Conservation (phyloP, 2,113 vertebrate species). For the Paedocypris sp. region DNA sequence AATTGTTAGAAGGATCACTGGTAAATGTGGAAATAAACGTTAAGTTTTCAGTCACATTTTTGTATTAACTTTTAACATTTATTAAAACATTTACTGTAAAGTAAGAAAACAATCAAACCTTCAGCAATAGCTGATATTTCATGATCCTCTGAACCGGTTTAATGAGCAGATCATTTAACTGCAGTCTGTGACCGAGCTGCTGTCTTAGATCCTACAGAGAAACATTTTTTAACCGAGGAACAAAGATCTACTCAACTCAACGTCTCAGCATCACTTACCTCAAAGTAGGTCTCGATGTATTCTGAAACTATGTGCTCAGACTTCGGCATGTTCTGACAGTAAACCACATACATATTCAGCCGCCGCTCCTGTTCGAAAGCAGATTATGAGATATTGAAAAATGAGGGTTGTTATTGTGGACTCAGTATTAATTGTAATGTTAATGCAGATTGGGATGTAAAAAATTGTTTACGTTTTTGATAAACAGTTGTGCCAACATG, state of each 20-base stretch:
- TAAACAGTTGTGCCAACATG: constrained; percentile 75
- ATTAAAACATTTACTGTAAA: too few species aligned
- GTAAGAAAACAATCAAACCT: constrained; percentile 49
- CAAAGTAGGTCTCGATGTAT: constrained; percentile 81
- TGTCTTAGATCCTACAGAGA: constrained; percentile 69
- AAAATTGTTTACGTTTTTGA: constrained; percentile 71
- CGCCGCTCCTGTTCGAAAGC: constrained; percentile 70
- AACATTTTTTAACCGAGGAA: background rate
- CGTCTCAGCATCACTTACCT: constrained; percentile 54
- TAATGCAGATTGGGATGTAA: background rate
- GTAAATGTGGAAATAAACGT: too few species aligned
- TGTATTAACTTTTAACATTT: too few species aligned
- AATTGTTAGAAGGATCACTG: too few species aligned
- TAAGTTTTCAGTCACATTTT: too few species aligned
- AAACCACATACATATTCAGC: constrained; percentile 87
- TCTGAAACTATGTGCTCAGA: constrained; percentile 82
- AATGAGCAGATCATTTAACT: constrained; percentile 82
- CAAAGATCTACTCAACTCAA: background rate
- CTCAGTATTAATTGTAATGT: too few species aligned
- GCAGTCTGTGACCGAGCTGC: constrained; percentile 76
- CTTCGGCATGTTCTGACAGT: constrained; percentile 89
- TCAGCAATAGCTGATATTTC: constrained; percentile 84
- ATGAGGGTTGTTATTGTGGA: too few species aligned
- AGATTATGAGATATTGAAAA: background rate
- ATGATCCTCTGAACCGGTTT: constrained; percentile 88